phyloP scores from a whole-genome alignment of 2,888 invertebrate genomes.

The Pandemis corylana region DNA sequence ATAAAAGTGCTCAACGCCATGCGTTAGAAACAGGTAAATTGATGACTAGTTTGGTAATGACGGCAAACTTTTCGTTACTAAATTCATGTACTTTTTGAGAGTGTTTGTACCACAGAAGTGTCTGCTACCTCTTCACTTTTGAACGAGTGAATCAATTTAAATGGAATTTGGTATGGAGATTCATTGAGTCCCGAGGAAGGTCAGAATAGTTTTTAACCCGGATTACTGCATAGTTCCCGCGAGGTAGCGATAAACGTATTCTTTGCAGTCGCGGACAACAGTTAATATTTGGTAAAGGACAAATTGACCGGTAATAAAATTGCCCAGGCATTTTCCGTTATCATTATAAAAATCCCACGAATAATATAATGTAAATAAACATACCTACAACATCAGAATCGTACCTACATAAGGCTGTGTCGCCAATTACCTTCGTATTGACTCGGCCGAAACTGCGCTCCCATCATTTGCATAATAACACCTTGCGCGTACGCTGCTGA shows the following conservation, averaged over 20 bases:
- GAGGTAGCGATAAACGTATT: no score
- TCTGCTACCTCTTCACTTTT: no score
- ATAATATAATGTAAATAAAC: constrained; percentile 6
- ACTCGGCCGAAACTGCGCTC: constrained; percentile 82
- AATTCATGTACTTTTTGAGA: no score
- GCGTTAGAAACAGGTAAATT: not conserved
- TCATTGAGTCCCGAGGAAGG: no score
- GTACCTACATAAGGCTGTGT: constrained; percentile 62
- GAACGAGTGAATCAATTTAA: no score
- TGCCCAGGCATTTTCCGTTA: not conserved
- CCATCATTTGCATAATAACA: constrained; percentile 85
- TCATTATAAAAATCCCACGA: constrained; percentile 50
- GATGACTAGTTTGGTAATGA: not conserved
- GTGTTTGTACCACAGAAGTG: no score
- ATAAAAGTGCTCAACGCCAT: not conserved
- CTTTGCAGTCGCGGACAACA: no score
- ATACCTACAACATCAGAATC: not conserved
- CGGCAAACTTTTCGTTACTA: no score
- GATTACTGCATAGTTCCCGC: no score
- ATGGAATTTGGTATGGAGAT: no score
- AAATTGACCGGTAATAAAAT: not conserved
- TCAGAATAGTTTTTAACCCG: no score
- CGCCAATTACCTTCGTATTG: constrained; percentile 82
- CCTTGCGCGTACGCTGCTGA: constrained; percentile 61
- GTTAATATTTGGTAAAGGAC: no score